A percentile compares a stretch with the other conserved stretches of the same genome.
Evolutionary conservation across 2,888 invertebrate genomes (phyloP).

Genomic region (Perithous albicinctus): DNA sequence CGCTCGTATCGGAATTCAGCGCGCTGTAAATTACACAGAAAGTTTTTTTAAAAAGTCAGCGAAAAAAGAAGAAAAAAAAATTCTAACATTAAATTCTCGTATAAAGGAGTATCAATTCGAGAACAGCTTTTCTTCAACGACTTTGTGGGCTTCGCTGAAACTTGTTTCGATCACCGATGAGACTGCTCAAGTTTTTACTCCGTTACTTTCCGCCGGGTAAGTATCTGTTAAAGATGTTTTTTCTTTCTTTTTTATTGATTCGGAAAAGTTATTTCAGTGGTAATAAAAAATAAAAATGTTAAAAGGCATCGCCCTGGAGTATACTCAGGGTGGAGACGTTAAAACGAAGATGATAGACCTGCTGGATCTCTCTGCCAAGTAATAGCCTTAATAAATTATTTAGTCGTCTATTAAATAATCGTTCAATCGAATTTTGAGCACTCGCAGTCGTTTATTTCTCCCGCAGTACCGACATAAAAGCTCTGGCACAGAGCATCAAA

Average conservation of each 20-base stretch:
- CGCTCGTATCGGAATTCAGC: constrained; percentile 38
- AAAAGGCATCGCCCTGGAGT: constrained; percentile 88
- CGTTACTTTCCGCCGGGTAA: constrained; percentile 90
- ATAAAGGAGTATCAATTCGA: constrained; percentile 25
- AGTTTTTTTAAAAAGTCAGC: too few relatives aligned
- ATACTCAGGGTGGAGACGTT: constrained; percentile 86
- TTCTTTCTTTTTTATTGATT: constrained; percentile 11
- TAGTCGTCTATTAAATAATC: constrained; percentile 25
- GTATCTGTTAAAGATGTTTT: constrained; percentile 11
- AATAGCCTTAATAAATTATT: constrained; percentile 76
- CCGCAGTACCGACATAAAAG: constrained; percentile 86
- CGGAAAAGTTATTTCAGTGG: not conserved
- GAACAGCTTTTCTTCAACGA: constrained; percentile 2
- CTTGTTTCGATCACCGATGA: constrained; percentile 85
- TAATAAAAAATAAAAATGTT: constrained; percentile 38
- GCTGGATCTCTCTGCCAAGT: constrained; percentile 88
- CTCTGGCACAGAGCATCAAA: constrained; percentile 85
- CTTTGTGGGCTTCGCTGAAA: not conserved
- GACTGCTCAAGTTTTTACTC: constrained; percentile 89
- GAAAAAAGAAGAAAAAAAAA: constrained; percentile 1
- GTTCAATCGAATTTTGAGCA: constrained; percentile 17
- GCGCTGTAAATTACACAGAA: not conserved
- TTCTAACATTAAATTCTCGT: not conserved
- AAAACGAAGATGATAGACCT: constrained; percentile 89
- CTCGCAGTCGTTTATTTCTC: constrained; percentile 8